These are phyloP conservation scores for Noctua janthina DNA, from an alignment of 2,888 invertebrate genomes.

Conservation along the genomic window DNA sequence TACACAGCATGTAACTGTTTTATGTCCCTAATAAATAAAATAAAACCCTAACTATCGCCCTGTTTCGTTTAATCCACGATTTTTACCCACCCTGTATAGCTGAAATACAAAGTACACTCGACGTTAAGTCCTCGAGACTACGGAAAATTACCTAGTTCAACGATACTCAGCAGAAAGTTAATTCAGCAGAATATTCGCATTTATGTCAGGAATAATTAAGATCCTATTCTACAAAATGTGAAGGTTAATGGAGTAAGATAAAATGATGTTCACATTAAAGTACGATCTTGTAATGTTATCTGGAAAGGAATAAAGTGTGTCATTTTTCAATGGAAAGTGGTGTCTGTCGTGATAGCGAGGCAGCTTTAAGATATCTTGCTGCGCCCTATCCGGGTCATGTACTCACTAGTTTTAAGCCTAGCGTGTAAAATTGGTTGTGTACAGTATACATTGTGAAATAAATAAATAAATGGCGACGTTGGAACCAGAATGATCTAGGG, in stretches of 20 bases:
- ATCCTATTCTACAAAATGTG: constrained; percentile 3
- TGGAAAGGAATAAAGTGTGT: background rate
- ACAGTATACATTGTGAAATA: no score
- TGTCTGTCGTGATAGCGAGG: background rate
- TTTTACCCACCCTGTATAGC: no score
- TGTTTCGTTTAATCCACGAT: no score
- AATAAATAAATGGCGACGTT: background rate
- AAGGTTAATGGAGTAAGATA: constrained; percentile 14
- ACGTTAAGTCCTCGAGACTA: no score
- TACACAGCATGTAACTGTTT: no score
- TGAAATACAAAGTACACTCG: background rate
- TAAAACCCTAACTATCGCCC: no score
- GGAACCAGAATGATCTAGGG: no score
- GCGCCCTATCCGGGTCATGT: no score
- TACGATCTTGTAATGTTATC: constrained; percentile 8
- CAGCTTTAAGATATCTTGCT: no score
- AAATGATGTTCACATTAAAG: constrained; percentile 15
- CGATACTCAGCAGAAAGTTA: background rate
- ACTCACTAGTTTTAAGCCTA: no score
- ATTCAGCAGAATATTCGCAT: constrained; percentile 8
- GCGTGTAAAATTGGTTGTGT: no score
- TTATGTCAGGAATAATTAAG: background rate
- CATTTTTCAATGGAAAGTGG: constrained; percentile 1
- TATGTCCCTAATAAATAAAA: no score
- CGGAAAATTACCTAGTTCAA: background rate